These are phyloP conservation scores for Diachrysia chrysitis DNA, from an alignment of 2,888 invertebrate species.

Conservation along the genomic window DNA sequence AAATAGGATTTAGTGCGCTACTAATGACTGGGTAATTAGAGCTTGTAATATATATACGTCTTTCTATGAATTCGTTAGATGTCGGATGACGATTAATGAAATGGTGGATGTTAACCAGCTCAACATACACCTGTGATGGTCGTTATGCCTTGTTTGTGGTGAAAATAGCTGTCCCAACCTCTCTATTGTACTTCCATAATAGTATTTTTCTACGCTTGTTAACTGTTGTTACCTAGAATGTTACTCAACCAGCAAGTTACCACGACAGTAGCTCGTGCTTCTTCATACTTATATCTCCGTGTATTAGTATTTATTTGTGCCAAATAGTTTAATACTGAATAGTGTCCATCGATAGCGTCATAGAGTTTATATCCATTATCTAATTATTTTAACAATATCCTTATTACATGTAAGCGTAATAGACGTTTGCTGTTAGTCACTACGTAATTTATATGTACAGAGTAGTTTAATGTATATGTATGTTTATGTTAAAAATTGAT, in stretches of 20 bases:
- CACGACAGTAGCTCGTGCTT: slow-evolving; percentile 39
- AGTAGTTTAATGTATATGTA: slow-evolving; percentile 68
- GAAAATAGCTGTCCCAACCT: slow-evolving; percentile 48
- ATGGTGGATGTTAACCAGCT: slow-evolving; percentile 74
- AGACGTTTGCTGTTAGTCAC: slow-evolving; percentile 63
- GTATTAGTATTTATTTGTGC: slow-evolving; percentile 52
- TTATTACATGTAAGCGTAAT: slow-evolving; percentile 56
- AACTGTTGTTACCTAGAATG: slow-evolving; percentile 63
- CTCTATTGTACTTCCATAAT: slow-evolving; percentile 58
- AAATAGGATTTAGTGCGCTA: slow-evolving; percentile 12
- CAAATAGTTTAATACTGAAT: slow-evolving; percentile 47
- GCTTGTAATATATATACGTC: background rate
- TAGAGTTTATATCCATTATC: slow-evolving; percentile 35
- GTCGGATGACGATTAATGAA: slow-evolving; percentile 5
- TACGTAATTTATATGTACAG: slow-evolving; percentile 71
- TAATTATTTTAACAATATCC: slow-evolving; percentile 51
- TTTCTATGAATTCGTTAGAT: slow-evolving; percentile 9
- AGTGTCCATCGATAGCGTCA: slow-evolving; percentile 35
- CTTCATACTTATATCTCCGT: slow-evolving; percentile 34
- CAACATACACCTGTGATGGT: slow-evolving; percentile 63
- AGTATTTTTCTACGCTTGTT: slow-evolving; percentile 76
- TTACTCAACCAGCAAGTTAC: slow-evolving; percentile 48
- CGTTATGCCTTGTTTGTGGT: slow-evolving; percentile 63
- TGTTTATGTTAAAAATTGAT: slow-evolving; percentile 74
- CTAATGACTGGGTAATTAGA: slow-evolving; percentile 3